Evolutionary conservation across 2,888 invertebrate species (phyloP).

Genomic region (Serrognathus titanus): DNA sequence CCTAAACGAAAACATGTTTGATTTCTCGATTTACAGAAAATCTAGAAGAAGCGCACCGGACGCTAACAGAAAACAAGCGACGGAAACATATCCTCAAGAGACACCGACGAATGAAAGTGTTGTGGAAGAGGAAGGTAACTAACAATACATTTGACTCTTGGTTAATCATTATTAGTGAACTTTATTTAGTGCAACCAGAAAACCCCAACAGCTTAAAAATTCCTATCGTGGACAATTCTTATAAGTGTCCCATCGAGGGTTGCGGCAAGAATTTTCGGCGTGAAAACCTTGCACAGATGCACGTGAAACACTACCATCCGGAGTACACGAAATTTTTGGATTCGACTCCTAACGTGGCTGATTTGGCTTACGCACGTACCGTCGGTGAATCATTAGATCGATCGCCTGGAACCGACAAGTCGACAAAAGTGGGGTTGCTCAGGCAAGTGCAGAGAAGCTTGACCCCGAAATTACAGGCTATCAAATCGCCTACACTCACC

Average conservation of each 20-base stretch:
- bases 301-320: constrained; percentile 91
- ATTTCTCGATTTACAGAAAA: constrained; percentile 57
- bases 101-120: constrained; percentile 4
- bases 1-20: constrained; percentile 55
- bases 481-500: constrained; percentile 20
- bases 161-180: not conserved
- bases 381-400: constrained; percentile 57
- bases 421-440: constrained; percentile 7
- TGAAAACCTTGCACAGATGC: constrained; percentile 86
- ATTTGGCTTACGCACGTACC: constrained; percentile 78
- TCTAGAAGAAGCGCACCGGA: constrained; percentile 27
- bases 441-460: constrained; percentile 17
- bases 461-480: constrained; percentile 20
- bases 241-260: constrained; percentile 72
- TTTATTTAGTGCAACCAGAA: constrained; percentile 31
- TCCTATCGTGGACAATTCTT: constrained; percentile 61
- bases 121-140: constrained; percentile 13
- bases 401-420: constrained; percentile 31
- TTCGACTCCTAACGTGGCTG: constrained; percentile 80
- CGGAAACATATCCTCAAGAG: not conserved
- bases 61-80: constrained; percentile 15
- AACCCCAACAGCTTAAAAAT: constrained; percentile 41
- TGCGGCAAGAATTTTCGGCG: constrained; percentile 89
- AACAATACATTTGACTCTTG: not conserved
- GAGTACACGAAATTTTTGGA: constrained; percentile 74